Conservation (phyloP, 2,113 vertebrate species). For the Stercorarius parasiticus region DNA sequence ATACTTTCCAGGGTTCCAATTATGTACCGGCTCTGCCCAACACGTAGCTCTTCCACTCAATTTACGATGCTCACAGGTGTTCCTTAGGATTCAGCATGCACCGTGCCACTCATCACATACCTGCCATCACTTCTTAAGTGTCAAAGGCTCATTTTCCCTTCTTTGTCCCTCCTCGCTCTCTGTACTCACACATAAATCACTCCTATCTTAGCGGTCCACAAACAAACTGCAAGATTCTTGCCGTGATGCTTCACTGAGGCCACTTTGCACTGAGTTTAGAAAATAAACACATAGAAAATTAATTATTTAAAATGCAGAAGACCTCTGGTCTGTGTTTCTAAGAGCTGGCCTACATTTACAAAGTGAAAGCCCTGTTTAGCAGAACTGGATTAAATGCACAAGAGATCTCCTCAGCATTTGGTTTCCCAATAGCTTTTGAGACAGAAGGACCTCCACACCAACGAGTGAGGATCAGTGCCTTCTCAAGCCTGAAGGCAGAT, state of each 20-base stretch:
- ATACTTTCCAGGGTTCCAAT: constrained; percentile 11
- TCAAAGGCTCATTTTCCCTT: not conserved
- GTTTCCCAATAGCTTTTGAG: not conserved
- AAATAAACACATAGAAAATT: not conserved
- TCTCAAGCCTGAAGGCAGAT: not conserved
- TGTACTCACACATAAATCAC: not conserved
- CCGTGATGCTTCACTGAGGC: not conserved
- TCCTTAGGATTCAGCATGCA: not conserved
- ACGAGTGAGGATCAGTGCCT: not conserved
- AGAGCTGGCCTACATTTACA: not conserved
- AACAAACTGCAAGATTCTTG: not conserved
- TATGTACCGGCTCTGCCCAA: not conserved
- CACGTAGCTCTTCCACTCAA: constrained; percentile 1
- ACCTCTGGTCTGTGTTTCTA: not conserved
- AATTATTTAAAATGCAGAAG: not conserved
- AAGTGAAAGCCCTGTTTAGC: not conserved
- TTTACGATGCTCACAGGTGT: not conserved
- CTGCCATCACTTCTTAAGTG: constrained; percentile 21
- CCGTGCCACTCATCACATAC: not conserved
- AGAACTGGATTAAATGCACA: not conserved
- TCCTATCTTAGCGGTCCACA: not conserved
- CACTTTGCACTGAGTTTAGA: not conserved
- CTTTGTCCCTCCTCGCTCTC: not conserved
- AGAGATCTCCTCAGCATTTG: not conserved
- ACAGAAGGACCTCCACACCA: not conserved